Conservation (phyloP, 2,888 invertebrate species). For the Rhagonycha fulva region DNA sequence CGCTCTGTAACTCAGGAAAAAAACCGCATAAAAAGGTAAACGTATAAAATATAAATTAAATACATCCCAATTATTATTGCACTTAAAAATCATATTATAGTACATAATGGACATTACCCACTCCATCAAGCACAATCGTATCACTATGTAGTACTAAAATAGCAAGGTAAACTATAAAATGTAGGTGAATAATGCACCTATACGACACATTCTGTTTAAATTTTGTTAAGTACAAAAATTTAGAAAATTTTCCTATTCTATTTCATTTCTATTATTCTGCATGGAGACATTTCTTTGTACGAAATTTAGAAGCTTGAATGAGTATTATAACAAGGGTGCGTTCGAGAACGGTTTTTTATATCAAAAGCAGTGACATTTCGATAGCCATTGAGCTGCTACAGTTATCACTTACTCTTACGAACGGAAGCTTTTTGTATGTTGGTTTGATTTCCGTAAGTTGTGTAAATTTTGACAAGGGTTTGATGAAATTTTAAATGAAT, state of each 20-base stretch:
- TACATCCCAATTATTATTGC: not conserved
- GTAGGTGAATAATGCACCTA: not conserved
- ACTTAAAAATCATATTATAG: not conserved
- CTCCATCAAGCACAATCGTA: not conserved
- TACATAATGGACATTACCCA: not conserved
- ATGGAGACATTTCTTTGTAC: not conserved
- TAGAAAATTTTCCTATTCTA: not conserved
- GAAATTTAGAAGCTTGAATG: not conserved
- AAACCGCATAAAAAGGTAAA: not conserved
- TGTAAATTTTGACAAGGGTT: not conserved
- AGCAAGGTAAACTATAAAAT: not conserved
- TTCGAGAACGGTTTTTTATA: not conserved
- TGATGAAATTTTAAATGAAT: not conserved
- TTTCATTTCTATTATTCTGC: not conserved
- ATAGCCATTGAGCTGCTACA: not conserved
- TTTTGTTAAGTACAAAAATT: not conserved
- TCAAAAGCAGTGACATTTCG: not conserved
- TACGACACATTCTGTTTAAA: not conserved
- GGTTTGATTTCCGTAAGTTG: conserved; percentile 21
- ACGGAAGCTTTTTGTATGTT: conserved; percentile 21
- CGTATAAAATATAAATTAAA: not conserved
- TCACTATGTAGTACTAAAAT: not conserved
- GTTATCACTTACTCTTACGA: not conserved
- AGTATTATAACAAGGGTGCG: not conserved
- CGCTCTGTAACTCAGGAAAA: too few species aligned